Base-by-base conservation (phyloP, 2,797 vertebrate genomes). In the Decapterus maruadsi region DNA sequence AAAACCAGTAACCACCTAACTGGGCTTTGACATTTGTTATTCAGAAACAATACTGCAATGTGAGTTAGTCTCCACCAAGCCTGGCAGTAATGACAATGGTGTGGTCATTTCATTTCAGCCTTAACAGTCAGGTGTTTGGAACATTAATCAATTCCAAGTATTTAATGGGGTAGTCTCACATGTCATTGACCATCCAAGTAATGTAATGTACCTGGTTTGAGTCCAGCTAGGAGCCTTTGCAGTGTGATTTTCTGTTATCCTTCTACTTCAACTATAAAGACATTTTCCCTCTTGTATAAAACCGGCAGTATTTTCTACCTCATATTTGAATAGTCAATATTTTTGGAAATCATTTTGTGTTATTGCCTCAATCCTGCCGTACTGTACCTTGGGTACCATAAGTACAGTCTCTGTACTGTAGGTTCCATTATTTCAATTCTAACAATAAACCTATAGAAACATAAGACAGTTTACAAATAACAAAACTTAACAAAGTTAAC, bases 1-100 rank as follows among this genome's bases (percentile, higher is more conserved):
- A 77, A 84, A 76, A 57, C 72, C 65, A 46, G 12, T 48, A 63
- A 78, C 42, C 26, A 26, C 26, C 26, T 13, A 34, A 76, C 75
- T 76, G 29, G 73, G 43, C 36, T 50, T 75, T 64, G 14, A 62
- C 58, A 59, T 73, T 54, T 59, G 26, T 38, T 59, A 64, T 69
- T 46, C n/a, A 68, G 17, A 51, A 62, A 55, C 16, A 31, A 4
- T 29, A 29, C 34, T 59, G 20, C 78, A 71, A 26, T 26, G 26
- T 26, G 26, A 26, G 43, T 38, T 29, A 20, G 26, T 56, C 12
- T 43, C 20, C 1, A 2, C 12, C 22, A 22, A 22, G 36, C 5
- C 13, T 57, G 4, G 34, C 22, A 63, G 12, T n/a, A 14, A 3
- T 68, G n/a, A 40, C n/a, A 38, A 40, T 2, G 20, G 6, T 40